Percentiles rank a stretch among this genome's conserved stretches.
Evolutionary conservation across 2,888 invertebrate genomes (phyloP).

Genomic region (Bugula neritina): DNA sequence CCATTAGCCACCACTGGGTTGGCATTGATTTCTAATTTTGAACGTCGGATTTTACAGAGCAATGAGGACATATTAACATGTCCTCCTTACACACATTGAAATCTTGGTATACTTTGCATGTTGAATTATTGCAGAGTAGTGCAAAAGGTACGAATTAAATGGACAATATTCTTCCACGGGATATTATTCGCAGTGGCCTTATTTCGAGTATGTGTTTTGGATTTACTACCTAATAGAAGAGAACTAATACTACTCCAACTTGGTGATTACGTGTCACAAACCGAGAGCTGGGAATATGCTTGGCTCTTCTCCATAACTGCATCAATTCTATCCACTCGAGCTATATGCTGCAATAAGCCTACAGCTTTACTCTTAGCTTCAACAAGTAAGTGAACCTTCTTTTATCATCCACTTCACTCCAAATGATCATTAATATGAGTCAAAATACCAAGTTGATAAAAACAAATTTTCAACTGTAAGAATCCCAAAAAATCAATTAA

Average conservation of each 20-base stretch:
- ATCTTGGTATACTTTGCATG: too few species aligned
- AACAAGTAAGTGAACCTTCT: neutral
- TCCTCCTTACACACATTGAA: too few species aligned
- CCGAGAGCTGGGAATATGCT: slow-evolving; percentile 8
- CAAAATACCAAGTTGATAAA: too few species aligned
- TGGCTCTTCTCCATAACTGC: neutral
- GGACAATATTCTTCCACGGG: slow-evolving; percentile 23
- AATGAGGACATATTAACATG: too few species aligned
- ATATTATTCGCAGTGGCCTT: neutral
- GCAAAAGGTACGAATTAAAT: slow-evolving; percentile 12
- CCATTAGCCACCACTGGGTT: too few species aligned
- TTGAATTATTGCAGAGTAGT: slow-evolving; percentile 3
- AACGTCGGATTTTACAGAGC: too few species aligned
- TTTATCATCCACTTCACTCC: neutral
- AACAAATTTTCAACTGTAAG: too few species aligned
- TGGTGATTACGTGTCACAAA: neutral
- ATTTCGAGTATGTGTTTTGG: neutral
- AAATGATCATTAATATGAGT: too few species aligned
- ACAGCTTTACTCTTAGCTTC: neutral
- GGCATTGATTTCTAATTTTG: too few species aligned
- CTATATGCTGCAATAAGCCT: neutral
- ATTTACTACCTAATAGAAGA: slow-evolving; percentile 1
- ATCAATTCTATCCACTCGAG: neutral
- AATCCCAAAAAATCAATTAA: too few species aligned
- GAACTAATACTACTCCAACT: neutral